Evolutionary conservation across 2,797 vertebrate species (phyloP).

Genomic region (Ceryle rudis): DNA sequence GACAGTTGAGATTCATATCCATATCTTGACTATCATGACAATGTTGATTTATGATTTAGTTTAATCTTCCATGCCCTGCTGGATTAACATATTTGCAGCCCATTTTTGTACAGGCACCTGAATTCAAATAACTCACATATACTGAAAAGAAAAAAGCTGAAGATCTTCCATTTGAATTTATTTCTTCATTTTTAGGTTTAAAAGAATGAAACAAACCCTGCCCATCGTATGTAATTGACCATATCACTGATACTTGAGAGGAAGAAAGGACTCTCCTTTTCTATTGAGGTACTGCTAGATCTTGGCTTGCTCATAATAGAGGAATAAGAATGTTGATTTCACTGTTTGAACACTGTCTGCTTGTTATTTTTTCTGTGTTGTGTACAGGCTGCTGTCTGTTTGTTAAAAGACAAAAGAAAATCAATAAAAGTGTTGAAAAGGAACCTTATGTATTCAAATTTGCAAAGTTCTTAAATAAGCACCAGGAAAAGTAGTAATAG

Average conservation of each 20-base stretch:
- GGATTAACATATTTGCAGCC: not conserved
- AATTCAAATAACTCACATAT: not conserved
- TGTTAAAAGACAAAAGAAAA: slow-evolving; percentile 51
- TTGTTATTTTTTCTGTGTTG: slow-evolving; percentile 4
- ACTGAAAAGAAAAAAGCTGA: not conserved
- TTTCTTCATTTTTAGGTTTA: not conserved
- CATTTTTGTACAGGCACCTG: not conserved
- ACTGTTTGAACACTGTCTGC: not conserved
- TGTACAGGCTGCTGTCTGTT: slow-evolving; percentile 9
- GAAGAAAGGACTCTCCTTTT: not conserved
- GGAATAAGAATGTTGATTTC: slow-evolving; percentile 24
- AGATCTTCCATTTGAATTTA: not conserved
- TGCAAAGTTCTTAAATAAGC: slow-evolving; percentile 37
- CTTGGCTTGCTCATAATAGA: not conserved
- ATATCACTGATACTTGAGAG: not conserved
- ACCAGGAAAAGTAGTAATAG: not conserved
- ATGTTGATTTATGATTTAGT: not conserved
- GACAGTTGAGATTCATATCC: not conserved
- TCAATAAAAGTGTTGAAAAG: slow-evolving; percentile 44
- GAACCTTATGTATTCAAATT: slow-evolving; percentile 14
- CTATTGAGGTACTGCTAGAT: not conserved
- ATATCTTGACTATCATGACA: too few relatives aligned
- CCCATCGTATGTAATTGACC: not conserved
- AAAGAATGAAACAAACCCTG: not conserved
- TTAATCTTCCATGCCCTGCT: not conserved